phyloP scores from a whole-genome alignment of 1,140 invertebrate species.

The Trichomalopsis sarcophagae region DNA sequence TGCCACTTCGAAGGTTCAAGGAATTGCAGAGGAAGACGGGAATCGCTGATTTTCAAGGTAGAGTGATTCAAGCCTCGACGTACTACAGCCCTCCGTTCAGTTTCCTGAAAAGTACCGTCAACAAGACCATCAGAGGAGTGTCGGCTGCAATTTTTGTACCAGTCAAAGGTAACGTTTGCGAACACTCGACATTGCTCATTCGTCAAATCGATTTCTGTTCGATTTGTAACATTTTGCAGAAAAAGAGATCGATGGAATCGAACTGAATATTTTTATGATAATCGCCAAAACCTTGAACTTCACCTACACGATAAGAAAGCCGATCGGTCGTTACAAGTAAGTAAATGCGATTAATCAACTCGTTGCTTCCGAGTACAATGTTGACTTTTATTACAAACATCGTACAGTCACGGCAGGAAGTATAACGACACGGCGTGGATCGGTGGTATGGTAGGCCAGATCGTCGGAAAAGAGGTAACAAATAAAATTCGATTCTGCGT shows the following conservation, averaged over 20 bases:
- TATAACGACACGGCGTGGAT: slow-evolving; percentile 59
- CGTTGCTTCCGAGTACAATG: background rate
- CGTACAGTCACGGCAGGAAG: slow-evolving; percentile 59
- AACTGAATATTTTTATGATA: slow-evolving; percentile 59
- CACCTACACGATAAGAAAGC: slow-evolving; percentile 61
- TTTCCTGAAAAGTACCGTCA: slow-evolving; percentile 60
- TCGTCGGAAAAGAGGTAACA: slow-evolving; percentile 56
- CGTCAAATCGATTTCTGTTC: background rate
- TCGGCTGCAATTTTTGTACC: slow-evolving; percentile 57
- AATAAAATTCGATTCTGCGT: background rate
- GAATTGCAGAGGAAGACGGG: slow-evolving; percentile 30
- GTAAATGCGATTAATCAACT: background rate
- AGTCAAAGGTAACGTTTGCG: slow-evolving; percentile 54
- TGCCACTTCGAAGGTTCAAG: background rate
- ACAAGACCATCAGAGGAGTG: slow-evolving; percentile 58
- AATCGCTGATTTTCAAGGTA: slow-evolving; percentile 58
- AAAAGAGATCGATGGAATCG: slow-evolving; percentile 62
- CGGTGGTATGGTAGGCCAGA: slow-evolving; percentile 62
- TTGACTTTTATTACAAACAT: background rate
- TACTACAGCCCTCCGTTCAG: slow-evolving; percentile 62
- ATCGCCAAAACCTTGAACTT: slow-evolving; percentile 65
- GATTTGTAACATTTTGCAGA: slow-evolving; percentile 44
- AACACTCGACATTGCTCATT: background rate
- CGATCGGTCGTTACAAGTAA: slow-evolving; percentile 55
- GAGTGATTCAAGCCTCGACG: slow-evolving; percentile 57